Conservation (phyloP, 2,888 invertebrate species). For the Sesamia inferens region DNA sequence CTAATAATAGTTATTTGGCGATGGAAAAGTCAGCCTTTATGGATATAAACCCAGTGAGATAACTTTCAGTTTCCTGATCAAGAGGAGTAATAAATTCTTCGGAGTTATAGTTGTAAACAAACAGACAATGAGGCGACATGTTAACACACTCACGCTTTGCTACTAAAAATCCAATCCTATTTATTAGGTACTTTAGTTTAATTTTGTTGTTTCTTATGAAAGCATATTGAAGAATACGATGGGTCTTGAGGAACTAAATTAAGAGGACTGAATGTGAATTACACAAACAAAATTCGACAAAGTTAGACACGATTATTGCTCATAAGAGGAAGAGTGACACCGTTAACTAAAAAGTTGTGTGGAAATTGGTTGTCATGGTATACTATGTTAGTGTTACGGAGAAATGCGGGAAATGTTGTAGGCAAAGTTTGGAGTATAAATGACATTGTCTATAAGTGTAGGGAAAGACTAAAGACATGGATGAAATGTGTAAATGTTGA, state of each 20-base stretch:
- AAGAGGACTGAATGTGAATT: background rate
- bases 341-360: too few species aligned
- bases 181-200: conserved; percentile 24
- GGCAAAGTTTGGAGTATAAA: too few species aligned
- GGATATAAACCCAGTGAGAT: conserved; percentile 36
- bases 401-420: too few species aligned
- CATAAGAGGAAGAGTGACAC: too few species aligned
- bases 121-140: conserved; percentile 53
- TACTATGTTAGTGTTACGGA: too few species aligned
- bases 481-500: too few species aligned
- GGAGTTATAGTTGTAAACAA: conserved; percentile 34
- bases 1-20: too few species aligned
- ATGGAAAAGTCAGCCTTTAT: background rate
- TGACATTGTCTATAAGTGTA: too few species aligned
- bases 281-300: background rate
- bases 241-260: background rate
- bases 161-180: conserved; percentile 40
- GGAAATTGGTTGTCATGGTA: too few species aligned
- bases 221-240: conserved; percentile 12
- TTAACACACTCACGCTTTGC: conserved; percentile 32
- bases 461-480: too few species aligned
- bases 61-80: conserved; percentile 37
- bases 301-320: background rate
- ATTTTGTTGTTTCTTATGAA: conserved; percentile 19
- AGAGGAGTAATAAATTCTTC: conserved; percentile 43